phyloP scores from a whole-genome alignment of 2,888 invertebrate species.

The Empis livida region DNA sequence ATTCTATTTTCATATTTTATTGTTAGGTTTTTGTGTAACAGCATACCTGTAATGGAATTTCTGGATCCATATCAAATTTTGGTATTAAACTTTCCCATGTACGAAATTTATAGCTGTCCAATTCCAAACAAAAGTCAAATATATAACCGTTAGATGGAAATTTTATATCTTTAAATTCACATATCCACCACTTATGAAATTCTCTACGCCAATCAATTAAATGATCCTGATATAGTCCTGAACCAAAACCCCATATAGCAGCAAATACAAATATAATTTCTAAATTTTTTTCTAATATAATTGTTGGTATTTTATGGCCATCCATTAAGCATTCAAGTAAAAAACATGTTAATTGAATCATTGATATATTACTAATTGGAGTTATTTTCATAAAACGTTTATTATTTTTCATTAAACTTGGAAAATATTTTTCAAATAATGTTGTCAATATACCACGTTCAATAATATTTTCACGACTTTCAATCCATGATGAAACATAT shows the following conservation, averaged over 20 bases:
- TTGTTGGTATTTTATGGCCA: slow-evolving; percentile 46
- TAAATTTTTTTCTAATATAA: slow-evolving; percentile 43
- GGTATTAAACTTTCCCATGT: slow-evolving; percentile 76
- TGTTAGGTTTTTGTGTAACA: neutral
- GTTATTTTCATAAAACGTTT: slow-evolving; percentile 78
- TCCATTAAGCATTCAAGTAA: slow-evolving; percentile 70
- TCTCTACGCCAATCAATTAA: slow-evolving; percentile 85
- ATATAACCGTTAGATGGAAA: slow-evolving; percentile 72
- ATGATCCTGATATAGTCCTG: slow-evolving; percentile 70
- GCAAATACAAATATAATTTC: slow-evolving; percentile 89
- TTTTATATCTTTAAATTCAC: slow-evolving; percentile 85
- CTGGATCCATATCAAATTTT: slow-evolving; percentile 67
- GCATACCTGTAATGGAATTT: slow-evolving; percentile 70
- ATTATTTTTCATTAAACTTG: slow-evolving; percentile 64
- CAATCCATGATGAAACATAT: slow-evolving; percentile 85
- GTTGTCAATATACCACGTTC: slow-evolving; percentile 74
- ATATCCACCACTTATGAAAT: slow-evolving; percentile 90
- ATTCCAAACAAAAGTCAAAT: slow-evolving; percentile 83
- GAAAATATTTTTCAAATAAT: slow-evolving; percentile 90
- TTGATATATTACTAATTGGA: slow-evolving; percentile 80
- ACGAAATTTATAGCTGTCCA: slow-evolving; percentile 67
- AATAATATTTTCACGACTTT: slow-evolving; percentile 56
- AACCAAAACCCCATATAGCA: slow-evolving; percentile 89
- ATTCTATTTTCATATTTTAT: too few relatives aligned
- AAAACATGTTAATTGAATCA: slow-evolving; percentile 79